Percentiles rank a stretch among this genome's conserved stretches.
phyloP scores from a whole-genome alignment of 2,888 invertebrate species.

The Taenaris catops region DNA sequence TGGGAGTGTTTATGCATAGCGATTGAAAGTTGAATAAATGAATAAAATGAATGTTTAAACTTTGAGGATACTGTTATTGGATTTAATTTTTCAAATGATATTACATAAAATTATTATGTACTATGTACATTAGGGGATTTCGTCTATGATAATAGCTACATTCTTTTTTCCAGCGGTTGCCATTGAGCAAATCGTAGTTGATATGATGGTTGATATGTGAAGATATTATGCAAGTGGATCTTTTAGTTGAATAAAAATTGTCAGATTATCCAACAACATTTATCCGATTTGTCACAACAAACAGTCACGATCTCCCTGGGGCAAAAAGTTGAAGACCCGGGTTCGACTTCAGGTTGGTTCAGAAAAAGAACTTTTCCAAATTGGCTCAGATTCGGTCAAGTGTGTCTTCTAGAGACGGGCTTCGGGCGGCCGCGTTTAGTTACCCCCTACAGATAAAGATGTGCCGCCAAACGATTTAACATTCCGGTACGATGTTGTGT shows the following conservation, averaged over 20 bases:
- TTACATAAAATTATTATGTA: no score
- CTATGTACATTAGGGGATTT: background rate
- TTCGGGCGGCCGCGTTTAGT: no score
- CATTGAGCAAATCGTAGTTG: conserved; percentile 7
- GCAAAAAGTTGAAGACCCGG: no score
- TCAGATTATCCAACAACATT: conserved; percentile 46
- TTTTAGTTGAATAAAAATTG: conserved; percentile 49
- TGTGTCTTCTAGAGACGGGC: no score
- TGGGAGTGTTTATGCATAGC: no score
- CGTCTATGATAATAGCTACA: conserved; percentile 7
- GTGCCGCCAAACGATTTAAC: no score
- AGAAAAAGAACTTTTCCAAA: no score
- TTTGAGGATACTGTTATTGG: conserved; percentile 2
- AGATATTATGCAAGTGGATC: conserved; percentile 38
- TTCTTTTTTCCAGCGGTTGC: conserved; percentile 6
- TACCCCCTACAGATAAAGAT: no score
- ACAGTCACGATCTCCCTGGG: no score
- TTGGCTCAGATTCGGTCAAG: no score
- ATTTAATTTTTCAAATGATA: conserved; percentile 2
- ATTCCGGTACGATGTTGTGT: no score
- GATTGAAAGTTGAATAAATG: conserved; percentile 3
- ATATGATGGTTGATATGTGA: conserved; percentile 17
- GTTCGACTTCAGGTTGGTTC: no score
- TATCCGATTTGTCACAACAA: conserved; percentile 50
- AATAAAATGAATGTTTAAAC: background rate